phyloP scores from a whole-genome alignment of 2,113 vertebrate species.

The Megaceryle torquata region DNA sequence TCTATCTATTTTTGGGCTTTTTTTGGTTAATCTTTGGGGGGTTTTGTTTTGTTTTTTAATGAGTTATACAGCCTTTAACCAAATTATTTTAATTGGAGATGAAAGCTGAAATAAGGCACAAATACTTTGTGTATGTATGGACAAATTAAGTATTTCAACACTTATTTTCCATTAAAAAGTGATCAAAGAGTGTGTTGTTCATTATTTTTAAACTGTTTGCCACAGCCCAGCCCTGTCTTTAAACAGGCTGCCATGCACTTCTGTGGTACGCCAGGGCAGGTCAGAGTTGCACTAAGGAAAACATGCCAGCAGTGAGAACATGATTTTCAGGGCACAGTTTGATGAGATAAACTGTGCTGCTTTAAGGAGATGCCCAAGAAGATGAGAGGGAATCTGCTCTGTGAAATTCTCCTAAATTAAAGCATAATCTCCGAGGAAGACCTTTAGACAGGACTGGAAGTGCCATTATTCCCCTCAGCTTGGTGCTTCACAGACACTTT shows the following conservation, averaged over 20 bases:
- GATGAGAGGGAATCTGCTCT: background rate
- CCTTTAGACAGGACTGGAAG: constrained; percentile 32
- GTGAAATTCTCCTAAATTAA: constrained; percentile 43
- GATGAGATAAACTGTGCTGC: background rate
- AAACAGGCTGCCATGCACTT: background rate
- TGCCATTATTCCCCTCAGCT: constrained; percentile 61
- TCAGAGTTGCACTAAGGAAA: background rate
- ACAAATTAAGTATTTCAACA: background rate
- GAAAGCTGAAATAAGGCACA: background rate
- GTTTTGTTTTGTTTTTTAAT: background rate
- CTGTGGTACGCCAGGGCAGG: background rate
- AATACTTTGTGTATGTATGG: background rate
- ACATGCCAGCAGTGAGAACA: background rate
- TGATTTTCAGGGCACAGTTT: accelerated
- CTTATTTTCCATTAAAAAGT: background rate
- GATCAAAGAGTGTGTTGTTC: background rate
- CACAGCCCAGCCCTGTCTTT: background rate
- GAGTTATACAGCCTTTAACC: background rate
- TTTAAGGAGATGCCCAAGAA: background rate
- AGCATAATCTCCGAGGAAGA: constrained; percentile 41
- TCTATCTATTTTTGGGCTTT: background rate
- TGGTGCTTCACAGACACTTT: constrained; percentile 49
- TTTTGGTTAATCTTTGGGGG: too few relatives aligned
- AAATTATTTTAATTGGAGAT: accelerated
- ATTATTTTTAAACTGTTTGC: background rate